Conservation (phyloP, 2,888 invertebrate species). For the Acanthosepion lycidas region DNA sequence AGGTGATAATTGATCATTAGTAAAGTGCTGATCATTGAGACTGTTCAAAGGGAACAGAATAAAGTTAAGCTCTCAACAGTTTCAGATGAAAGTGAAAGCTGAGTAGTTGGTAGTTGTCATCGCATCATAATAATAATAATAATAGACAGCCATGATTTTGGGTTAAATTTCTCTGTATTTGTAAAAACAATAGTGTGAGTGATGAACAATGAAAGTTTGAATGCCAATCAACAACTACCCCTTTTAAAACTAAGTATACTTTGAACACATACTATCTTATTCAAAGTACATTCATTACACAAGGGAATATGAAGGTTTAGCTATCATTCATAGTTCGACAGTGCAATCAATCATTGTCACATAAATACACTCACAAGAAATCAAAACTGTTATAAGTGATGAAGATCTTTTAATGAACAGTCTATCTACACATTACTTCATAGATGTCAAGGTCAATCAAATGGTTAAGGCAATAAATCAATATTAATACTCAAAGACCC, state of each 20-base stretch:
- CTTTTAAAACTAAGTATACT: not conserved
- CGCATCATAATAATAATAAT: too few species aligned
- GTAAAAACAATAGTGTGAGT: not conserved
- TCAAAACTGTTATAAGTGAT: not conserved
- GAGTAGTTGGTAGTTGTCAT: not conserved
- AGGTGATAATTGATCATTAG: not conserved
- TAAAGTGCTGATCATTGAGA: not conserved
- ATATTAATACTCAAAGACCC: not conserved
- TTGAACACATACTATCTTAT: not conserved
- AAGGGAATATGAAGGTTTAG: not conserved
- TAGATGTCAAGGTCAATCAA: not conserved
- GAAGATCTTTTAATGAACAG: constrained; percentile 21
- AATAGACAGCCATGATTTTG: not conserved
- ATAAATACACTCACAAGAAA: not conserved
- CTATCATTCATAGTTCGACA: constrained; percentile 6
- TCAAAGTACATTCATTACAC: constrained; percentile 8
- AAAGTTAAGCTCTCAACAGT: not conserved
- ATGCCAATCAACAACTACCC: not conserved
- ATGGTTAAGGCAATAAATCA: not conserved
- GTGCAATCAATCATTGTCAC: not conserved
- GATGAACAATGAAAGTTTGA: not conserved
- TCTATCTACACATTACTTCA: not conserved
- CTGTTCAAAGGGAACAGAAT: not conserved
- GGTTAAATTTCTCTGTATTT: not conserved
- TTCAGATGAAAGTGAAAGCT: not conserved